Conservation (phyloP, 2,888 invertebrate species). For the Arctia plantaginis region DNA sequence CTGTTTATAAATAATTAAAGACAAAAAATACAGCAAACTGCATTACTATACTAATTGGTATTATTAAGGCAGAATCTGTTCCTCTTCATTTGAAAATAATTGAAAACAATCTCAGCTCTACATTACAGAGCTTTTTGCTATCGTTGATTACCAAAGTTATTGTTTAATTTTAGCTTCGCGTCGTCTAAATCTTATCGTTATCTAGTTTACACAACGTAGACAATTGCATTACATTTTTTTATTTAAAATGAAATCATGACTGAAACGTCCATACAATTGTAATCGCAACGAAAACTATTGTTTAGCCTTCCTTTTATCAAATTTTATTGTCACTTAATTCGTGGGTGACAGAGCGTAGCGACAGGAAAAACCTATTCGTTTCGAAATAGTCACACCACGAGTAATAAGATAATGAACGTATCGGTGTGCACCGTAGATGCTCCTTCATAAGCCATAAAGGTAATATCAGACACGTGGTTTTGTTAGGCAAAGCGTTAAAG, state of each 20-base stretch:
- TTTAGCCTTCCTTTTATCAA: slow-evolving; percentile 55
- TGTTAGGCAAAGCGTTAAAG: background rate
- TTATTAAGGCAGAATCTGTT: too few species aligned
- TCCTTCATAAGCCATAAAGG: slow-evolving; percentile 25
- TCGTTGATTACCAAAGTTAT: background rate
- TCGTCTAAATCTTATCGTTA: too few species aligned
- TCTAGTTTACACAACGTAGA: background rate
- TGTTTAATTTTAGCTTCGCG: too few species aligned
- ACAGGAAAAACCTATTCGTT: slow-evolving; percentile 67
- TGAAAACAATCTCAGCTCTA: background rate
- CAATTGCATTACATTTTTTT: background rate
- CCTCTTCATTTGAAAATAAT: background rate
- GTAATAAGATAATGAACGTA: slow-evolving; percentile 31
- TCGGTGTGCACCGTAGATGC: slow-evolving; percentile 36
- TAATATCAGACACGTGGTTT: slow-evolving; percentile 26
- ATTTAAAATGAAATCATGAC: background rate
- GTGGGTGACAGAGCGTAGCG: slow-evolving; percentile 70
- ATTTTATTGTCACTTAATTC: slow-evolving; percentile 71
- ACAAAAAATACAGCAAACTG: too few species aligned
- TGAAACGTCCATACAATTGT: slow-evolving; percentile 4
- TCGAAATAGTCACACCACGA: slow-evolving; percentile 37
- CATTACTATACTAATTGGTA: too few species aligned
- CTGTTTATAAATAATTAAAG: too few species aligned
- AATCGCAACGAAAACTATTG: slow-evolving; percentile 18
- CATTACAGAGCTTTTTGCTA: background rate